Base-by-base conservation (phyloP, 53 echinoderm and acorn worm genomes). In the Stichopus horrens region DNA sequence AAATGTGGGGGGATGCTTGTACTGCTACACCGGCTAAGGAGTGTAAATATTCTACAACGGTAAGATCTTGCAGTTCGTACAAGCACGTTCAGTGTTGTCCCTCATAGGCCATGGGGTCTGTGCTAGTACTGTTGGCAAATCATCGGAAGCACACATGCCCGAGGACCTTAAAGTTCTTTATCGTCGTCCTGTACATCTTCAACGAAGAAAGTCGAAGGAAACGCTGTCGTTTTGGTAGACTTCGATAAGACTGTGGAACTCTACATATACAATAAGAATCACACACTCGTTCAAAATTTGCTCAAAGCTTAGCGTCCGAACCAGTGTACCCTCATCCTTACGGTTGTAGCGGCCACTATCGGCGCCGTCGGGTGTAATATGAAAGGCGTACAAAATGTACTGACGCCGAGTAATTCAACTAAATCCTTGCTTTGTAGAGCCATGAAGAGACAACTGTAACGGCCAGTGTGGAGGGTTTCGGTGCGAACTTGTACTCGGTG, bases 361-460 rank as follows among this genome's bases (percentile, higher is more conserved):
- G 0, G 93, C 89, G 18, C 93, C n/a, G 51, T 95, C 93, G 9
- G 93, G 90, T 19, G 93, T 89, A 11, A 93, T n/a, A 85, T 95
- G 92, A 93, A 54, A 22, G 53, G 89, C 14, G 56, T 90, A 94
- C 6, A 89, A 93, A 92, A 79, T 78, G 11, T 54, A 86, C 9
- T 75, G 75, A 75, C 37, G 37, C 4, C 75, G 14, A 75, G 9
- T 4, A 7, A 13, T 53, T 58, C 80, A 9, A 58, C 74, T 23
- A 23, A 18, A 19, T 79, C 52, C 58, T 57, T 53, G 37, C 79
- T 89, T 76, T 90, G 86, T 14, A 89, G 74, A 9, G 92, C 91
- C 53, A 86, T 52, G 52, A 92, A 94, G 8, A 94, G 74, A 4
- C 88, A 86, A 6, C 92, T 86, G 59, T 88, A 76, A 8, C 22